phyloP scores from a whole-genome alignment of 2,113 vertebrate species.

The Crotalus horridus region DNA sequence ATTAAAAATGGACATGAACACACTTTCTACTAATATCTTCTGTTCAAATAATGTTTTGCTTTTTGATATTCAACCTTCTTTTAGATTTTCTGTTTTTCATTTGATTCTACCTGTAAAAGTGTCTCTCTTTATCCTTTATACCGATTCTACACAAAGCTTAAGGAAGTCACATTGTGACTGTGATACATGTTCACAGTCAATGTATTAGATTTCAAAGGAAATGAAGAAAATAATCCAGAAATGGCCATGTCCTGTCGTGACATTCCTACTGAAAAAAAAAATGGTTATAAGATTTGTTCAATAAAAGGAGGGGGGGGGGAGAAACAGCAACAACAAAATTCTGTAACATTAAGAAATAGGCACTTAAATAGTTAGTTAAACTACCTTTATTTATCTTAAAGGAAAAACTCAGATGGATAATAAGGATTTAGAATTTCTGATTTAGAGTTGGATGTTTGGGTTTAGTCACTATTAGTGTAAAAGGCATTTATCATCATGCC shows the following conservation, averaged over 20 bases:
- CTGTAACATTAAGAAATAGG: slow-evolving; percentile 42
- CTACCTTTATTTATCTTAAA: slow-evolving; percentile 60
- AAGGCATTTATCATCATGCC: slow-evolving; percentile 55
- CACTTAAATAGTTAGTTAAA: slow-evolving; percentile 70
- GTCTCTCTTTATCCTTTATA: background rate
- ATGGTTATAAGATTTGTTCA: slow-evolving; percentile 6
- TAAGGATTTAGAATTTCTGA: slow-evolving; percentile 45
- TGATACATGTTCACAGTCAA: background rate
- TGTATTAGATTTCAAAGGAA: slow-evolving; percentile 19
- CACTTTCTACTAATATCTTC: background rate
- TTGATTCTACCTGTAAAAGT: background rate
- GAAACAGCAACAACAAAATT: background rate
- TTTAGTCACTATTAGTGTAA: slow-evolving; percentile 45
- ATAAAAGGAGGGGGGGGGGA: slow-evolving; percentile 20
- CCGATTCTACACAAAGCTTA: background rate
- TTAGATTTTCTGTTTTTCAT: background rate
- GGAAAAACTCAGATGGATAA: slow-evolving; percentile 49
- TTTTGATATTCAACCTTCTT: background rate
- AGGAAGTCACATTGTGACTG: background rate
- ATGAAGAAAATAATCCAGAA: background rate
- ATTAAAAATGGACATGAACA: background rate
- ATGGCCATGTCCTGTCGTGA: background rate
- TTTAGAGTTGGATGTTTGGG: slow-evolving; percentile 9
- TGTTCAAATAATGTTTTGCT: background rate
- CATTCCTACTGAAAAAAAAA: slow-evolving; percentile 27